Evolutionary conservation across 1,140 invertebrate species (phyloP), one percentile per base, ranked within the genome.

Genomic region (Bombus ignitus): DNA sequence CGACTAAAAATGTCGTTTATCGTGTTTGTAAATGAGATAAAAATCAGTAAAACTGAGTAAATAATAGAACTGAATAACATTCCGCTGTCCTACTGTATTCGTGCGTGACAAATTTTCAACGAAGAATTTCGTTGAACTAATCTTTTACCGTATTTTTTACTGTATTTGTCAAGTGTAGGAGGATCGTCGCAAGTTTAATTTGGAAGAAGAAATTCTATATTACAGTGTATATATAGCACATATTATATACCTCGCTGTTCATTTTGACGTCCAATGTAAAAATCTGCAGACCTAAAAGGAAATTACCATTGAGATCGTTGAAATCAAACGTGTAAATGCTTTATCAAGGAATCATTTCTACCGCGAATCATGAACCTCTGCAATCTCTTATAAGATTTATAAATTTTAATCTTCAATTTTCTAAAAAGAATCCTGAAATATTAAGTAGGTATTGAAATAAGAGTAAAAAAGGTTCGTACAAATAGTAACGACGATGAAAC

Each of bases 401-500:
- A 53, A 53, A 53, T 22, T 53, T 0, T 13, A 15, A 65, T 18
- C 10, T 6, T 32, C 15, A 3, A 68, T 68, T 35, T 22, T 66
- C 32, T 15, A 9, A 10, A 35, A 70, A 5, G n/a, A 6, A 32
- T n/a, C 5, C 1, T 32, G 1, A 65, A 18, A 0, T 65, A 53
- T 53, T 53, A 53, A 53, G 6, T 53, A 53, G 5, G 47, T 22
- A 47, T 28, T 15, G 28, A 32, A 1, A 18, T 62, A 9, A 6
- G 12, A 28, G 28, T 25, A 1, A 32, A 65, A 39, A 39, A 0
- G 25, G 42, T 62, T 22, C 91, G 93, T 94, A 96, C 96, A 94
- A 83, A 97, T 94, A 71, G 96, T 95, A 39, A 97, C 47, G 39
- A 96, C 91, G n/a, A 97, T 96, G 9, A 97, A 92, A 10, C 95